Evolutionary conservation across 2,888 invertebrate species (phyloP).

Genomic region (Drosophila emarginata): DNA sequence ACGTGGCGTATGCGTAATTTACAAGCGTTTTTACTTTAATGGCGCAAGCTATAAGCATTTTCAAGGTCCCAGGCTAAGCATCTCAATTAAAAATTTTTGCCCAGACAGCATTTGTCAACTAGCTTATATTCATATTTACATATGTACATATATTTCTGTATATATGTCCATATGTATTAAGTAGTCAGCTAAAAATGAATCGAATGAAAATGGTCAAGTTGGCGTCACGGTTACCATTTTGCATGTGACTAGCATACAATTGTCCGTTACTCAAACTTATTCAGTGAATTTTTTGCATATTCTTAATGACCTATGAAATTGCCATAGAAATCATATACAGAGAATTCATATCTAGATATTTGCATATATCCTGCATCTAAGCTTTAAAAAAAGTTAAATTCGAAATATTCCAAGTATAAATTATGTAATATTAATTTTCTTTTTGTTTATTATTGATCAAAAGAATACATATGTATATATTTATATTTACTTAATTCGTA

Average conservation of each 20-base stretch:
- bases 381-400: no score
- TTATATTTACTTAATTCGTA: no score
- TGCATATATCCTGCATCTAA: no score
- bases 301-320: no score
- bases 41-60: conserved; percentile 21
- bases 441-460: no score
- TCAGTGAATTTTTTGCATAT: background rate
- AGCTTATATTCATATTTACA: conserved; percentile 6
- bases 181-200: background rate
- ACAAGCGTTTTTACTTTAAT: conserved; percentile 48
- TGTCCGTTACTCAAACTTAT: conserved; percentile 1
- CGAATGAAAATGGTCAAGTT: conserved; percentile 20
- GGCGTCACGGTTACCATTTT: conserved; percentile 43
- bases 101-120: conserved; percentile 42
- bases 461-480: no score
- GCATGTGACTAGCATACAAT: conserved; percentile 34
- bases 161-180: background rate
- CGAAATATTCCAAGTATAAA: no score
- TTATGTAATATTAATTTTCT: no score
- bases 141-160: background rate
- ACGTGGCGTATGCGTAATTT: conserved; percentile 66
- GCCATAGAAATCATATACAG: no score
- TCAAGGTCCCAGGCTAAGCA: conserved; percentile 32
- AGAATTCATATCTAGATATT: no score
- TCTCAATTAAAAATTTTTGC: conserved; percentile 49